Conservation (phyloP, 2,797 vertebrate species). For the Knipowitschia caucasica region DNA sequence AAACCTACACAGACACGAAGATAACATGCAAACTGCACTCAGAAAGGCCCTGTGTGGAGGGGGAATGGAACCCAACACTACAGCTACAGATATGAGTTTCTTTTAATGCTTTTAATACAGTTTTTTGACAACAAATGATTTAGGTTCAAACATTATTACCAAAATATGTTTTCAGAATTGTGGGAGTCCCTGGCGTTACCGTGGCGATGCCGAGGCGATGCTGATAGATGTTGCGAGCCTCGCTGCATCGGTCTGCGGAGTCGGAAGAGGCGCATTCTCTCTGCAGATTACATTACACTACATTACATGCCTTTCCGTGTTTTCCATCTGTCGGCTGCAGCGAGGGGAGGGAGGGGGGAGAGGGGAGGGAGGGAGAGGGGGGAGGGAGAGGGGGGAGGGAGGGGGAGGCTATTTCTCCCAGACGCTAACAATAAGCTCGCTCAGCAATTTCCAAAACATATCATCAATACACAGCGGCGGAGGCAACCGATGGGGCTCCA, state of each 20-base stretch:
- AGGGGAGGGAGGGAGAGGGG: conserved; percentile 7
- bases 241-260: conserved; percentile 48
- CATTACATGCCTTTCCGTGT: conserved; percentile 68
- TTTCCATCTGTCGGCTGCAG: conserved; percentile 65
- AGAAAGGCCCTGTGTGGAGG: too few species aligned
- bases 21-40: too few species aligned
- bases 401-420: conserved; percentile 48
- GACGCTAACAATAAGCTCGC: conserved; percentile 69
- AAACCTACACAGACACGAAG: too few species aligned
- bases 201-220: too few species aligned
- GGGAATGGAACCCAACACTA: too few species aligned
- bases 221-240: too few species aligned
- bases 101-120: too few species aligned
- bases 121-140: too few species aligned
- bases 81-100: too few species aligned
- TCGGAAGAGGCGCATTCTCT: conserved; percentile 57
- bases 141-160: too few species aligned
- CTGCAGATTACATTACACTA: conserved; percentile 24
- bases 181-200: too few species aligned
- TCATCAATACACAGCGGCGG: conserved; percentile 72
- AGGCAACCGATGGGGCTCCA: conserved; percentile 37
- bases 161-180: too few species aligned
- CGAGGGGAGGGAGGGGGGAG: conserved; percentile 22
- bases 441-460: conserved; percentile 76
- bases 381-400: background rate